Evolutionary conservation across 2,113 vertebrate species (phyloP).

Genomic region (Sclerurus mexicanus): DNA sequence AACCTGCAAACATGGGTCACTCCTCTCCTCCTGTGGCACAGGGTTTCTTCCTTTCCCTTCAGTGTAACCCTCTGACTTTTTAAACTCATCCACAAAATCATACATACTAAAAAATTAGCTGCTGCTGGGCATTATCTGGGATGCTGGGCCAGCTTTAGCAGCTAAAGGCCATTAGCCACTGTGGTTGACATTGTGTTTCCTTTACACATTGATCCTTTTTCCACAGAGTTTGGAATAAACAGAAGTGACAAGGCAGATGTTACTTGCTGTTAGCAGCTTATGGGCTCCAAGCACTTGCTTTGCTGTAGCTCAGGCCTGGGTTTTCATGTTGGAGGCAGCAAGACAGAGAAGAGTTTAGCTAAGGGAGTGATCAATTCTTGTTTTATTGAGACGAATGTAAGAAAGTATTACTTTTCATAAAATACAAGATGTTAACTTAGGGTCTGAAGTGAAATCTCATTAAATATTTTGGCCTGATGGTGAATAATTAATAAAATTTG

Average conservation of each 20-base stretch:
- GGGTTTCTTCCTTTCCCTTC: neutral
- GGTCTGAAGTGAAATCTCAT: neutral
- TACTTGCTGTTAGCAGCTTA: neutral
- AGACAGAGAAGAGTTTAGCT: neutral
- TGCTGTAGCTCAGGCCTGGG: neutral
- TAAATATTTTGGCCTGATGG: neutral
- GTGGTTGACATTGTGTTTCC: neutral
- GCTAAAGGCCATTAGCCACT: neutral
- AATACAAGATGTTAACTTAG: neutral
- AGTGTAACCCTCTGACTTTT: neutral
- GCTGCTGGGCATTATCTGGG: neutral
- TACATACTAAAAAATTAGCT: neutral
- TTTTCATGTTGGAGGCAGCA: neutral
- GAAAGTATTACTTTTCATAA: neutral
- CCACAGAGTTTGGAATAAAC: neutral
- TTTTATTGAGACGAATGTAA: neutral
- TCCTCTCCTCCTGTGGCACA: rapidly evolving
- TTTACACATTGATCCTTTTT: neutral
- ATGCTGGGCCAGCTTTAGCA: neutral
- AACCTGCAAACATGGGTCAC: neutral
- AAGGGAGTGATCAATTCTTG: neutral
- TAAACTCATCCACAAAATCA: neutral
- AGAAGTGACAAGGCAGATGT: neutral
- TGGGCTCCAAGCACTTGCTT: neutral
- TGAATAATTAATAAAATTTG: neutral